A percentile compares a stretch with the other conserved stretches of the same genome.
Evolutionary conservation across 2,113 vertebrate species (phyloP).

Genomic region (Oostethus manadensis): DNA sequence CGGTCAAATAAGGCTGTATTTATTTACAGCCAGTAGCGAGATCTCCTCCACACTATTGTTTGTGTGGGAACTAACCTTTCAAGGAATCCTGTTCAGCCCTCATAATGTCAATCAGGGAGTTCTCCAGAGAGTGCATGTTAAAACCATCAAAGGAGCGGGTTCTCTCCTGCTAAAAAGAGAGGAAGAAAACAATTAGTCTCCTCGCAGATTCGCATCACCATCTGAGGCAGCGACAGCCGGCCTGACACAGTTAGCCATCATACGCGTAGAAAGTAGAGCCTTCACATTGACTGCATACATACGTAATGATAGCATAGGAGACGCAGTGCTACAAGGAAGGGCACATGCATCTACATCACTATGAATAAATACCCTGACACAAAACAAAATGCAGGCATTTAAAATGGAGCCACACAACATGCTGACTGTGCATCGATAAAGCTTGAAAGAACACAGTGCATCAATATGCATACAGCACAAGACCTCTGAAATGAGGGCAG

Average conservation of each 20-base stretch:
- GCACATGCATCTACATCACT: not conserved
- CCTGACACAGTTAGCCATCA: constrained; percentile 2
- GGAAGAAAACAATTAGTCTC: constrained; percentile 43
- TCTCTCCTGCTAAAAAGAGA: constrained; percentile 81
- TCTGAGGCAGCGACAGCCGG: not conserved
- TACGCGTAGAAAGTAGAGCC: constrained; percentile 8
- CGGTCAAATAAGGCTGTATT: constrained; percentile 10
- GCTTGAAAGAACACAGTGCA: constrained; percentile 23
- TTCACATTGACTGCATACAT: not conserved
- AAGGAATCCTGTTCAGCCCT: constrained; percentile 98
- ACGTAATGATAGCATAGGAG: constrained; percentile 15
- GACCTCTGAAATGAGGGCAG: constrained; percentile 47
- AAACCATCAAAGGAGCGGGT: constrained; percentile 90
- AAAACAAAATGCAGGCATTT: constrained; percentile 6
- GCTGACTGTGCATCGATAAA: constrained; percentile 8
- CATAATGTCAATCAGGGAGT: constrained; percentile 99
- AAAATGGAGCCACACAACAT: not conserved
- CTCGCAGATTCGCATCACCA: constrained; percentile 1
- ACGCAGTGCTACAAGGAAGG: not conserved
- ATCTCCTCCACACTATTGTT: constrained; percentile 21
- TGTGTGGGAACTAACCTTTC: constrained; percentile 84
- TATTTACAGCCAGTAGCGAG: constrained; percentile 7
- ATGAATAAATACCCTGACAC: not conserved
- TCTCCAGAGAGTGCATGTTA: constrained; percentile 97
- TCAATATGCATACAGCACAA: constrained; percentile 18